These are phyloP conservation scores for Gastrophryne carolinensis DNA, from an alignment of 2,797 vertebrate genomes.

Conservation along the genomic window DNA sequence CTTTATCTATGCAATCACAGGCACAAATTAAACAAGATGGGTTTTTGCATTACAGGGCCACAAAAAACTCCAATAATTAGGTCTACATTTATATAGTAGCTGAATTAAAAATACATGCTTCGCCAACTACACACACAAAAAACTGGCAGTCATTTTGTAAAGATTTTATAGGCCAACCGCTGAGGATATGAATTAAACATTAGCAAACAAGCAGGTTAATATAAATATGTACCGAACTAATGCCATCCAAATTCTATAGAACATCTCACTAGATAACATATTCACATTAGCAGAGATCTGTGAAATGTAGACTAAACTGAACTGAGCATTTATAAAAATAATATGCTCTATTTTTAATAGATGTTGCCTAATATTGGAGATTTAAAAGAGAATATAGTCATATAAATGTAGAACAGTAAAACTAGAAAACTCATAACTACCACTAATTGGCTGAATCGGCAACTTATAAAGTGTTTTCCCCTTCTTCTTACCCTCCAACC, in stretches of 20 bases:
- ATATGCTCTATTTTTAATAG: too few species aligned
- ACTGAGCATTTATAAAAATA: too few species aligned
- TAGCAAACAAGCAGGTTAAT: conserved; percentile 19
- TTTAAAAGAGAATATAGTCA: too few species aligned
- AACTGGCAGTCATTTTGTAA: background rate
- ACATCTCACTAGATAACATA: background rate
- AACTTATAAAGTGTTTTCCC: too few species aligned
- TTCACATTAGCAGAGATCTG: background rate
- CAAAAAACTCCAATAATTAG: conserved; percentile 14
- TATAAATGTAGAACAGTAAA: too few species aligned
- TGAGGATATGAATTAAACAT: conserved; percentile 24
- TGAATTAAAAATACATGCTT: conserved; percentile 33
- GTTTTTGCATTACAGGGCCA: background rate
- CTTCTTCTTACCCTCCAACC: too few species aligned
- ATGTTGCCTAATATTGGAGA: too few species aligned
- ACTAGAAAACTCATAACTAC: too few species aligned
- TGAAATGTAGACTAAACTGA: too few species aligned
- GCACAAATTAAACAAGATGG: background rate
- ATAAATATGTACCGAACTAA: conserved; percentile 24
- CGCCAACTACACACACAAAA: conserved; percentile 24
- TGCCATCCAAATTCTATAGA: background rate
- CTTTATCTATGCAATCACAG: background rate
- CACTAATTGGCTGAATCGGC: too few species aligned
- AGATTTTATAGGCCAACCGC: conserved; percentile 18
- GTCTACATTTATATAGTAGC: conserved; percentile 2